Conservation (phyloP, 2,888 invertebrate genomes). For the Plusia festucae region DNA sequence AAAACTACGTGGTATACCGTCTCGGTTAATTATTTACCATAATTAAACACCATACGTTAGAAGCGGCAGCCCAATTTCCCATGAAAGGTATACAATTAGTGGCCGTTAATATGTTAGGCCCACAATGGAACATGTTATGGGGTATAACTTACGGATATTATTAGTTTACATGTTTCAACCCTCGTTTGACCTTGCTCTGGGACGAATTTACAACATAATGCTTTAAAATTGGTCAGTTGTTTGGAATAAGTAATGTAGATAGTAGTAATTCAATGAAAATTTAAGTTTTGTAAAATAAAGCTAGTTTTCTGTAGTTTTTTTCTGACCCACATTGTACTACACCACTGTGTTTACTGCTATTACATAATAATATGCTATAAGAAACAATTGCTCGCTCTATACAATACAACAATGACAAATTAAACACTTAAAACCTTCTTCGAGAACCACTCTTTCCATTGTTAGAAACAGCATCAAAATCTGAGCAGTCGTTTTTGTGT, state of each 20-base stretch:
- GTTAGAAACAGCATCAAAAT: too few relatives aligned
- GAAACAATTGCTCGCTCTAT: too few relatives aligned
- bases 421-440: too few relatives aligned
- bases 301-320: too few relatives aligned
- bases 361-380: too few relatives aligned
- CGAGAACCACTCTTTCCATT: too few relatives aligned
- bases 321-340: too few relatives aligned
- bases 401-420: too few relatives aligned
- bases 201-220: background rate
- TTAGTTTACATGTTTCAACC: background rate
- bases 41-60: background rate
- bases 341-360: too few relatives aligned
- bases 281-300: too few relatives aligned
- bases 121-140: slow-evolving; percentile 29
- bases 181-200: background rate
- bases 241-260: background rate
- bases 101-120: slow-evolving; percentile 44
- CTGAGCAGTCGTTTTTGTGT: too few relatives aligned
- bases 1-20: background rate
- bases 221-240: background rate
- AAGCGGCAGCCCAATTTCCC: slow-evolving; percentile 27
- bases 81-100: slow-evolving; percentile 40
- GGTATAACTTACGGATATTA: slow-evolving; percentile 21
- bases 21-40: background rate
- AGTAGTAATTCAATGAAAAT: too few relatives aligned